Evolutionary conservation across 2,888 invertebrate genomes (phyloP).

Genomic region (Pseudanteris insignis): DNA sequence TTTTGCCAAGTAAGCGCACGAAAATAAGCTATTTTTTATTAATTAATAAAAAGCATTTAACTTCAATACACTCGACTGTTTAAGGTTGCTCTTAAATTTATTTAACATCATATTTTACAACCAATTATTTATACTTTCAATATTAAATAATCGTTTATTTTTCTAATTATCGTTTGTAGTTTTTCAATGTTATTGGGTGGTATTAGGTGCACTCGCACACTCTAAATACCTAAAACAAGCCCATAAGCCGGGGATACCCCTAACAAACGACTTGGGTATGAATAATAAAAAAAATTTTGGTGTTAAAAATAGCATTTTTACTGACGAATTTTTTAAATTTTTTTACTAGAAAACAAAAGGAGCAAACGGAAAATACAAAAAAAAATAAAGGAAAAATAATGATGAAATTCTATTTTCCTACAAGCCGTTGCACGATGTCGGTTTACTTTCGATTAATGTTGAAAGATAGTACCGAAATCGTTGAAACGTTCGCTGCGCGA

Average conservation of each 20-base stretch:
- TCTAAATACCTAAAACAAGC: too few species aligned
- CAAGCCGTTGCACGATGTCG: slow-evolving; percentile 11
- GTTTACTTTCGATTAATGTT: too few species aligned
- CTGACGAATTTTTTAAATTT: slow-evolving; percentile 12
- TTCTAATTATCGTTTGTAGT: slow-evolving; percentile 21
- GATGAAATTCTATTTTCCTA: slow-evolving; percentile 30
- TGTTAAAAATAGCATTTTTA: slow-evolving; percentile 24
- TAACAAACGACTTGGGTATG: too few species aligned
- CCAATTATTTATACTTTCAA: slow-evolving; percentile 17
- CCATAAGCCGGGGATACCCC: too few species aligned
- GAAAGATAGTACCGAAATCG: slow-evolving; percentile 12
- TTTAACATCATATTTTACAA: slow-evolving; percentile 23
- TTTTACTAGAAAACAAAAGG: too few species aligned
- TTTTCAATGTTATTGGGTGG: slow-evolving; percentile 5
- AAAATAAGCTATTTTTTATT: slow-evolving; percentile 22
- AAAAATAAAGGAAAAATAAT: slow-evolving; percentile 5
- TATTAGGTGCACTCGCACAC: too few species aligned
- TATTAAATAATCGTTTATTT: slow-evolving; percentile 32
- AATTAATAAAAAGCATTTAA: slow-evolving; percentile 2
- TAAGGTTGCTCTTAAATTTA: slow-evolving; percentile 15
- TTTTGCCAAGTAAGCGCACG: slow-evolving; percentile 29
- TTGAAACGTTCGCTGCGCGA: too few species aligned
- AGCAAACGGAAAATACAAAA: neutral
- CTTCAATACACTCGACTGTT: slow-evolving; percentile 18
- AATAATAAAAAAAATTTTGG: slow-evolving; percentile 15